Base-by-base conservation (phyloP, 2,113 vertebrate genomes). In the Anoura caudifer region DNA sequence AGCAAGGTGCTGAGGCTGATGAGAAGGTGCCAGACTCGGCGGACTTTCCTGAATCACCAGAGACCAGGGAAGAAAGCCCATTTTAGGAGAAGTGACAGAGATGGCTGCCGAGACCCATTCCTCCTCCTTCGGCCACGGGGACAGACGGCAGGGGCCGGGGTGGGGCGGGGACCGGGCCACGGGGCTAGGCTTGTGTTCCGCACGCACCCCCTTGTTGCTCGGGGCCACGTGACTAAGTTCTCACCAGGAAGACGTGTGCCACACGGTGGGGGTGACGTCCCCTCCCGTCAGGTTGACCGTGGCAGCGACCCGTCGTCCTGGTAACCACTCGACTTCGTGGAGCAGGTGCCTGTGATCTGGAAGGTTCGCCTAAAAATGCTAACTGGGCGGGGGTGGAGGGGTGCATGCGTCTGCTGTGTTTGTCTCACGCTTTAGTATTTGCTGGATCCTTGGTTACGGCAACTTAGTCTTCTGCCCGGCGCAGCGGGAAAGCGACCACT, bases 381-480 rank as follows among this genome's bases (percentile, higher is more conserved):
- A 4, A 54, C 22, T 3, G 12, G 22, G n/a, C n/a, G n/a, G n/a
- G n/a, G n/a, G n/a, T n/a, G n/a, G n/a, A n/a, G 47, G 17, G 13
- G 10, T 5, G 14, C 5, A 7, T 8, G n/a, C 4, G 10, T n/a
- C 33, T n/a, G 47, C 7, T 54, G 75, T 36, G 19, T 9, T 54
- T 3, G 1, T 36, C 33, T 8, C 36, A 20, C 8, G 20, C 50
- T n/a, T 20, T 38, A 8, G 15, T 0, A n/a, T 7, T 36, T 22
- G 75, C 33, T 52, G 50, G 33, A 2, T 15, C 20, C 76, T 38
- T 3, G 47, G 31, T n/a, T 3, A 77, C 31, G 12, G 26, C 43
- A 31, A 10, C 43, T 19, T 17, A 3, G 43, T 4, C 26, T 17
- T 4, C 31, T 10, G 28, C 26, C 15, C 22, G 14, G 3, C 10